These are phyloP conservation scores for Remorina albescens DNA, from an alignment of 2,797 vertebrate species.

Conservation along the genomic window DNA sequence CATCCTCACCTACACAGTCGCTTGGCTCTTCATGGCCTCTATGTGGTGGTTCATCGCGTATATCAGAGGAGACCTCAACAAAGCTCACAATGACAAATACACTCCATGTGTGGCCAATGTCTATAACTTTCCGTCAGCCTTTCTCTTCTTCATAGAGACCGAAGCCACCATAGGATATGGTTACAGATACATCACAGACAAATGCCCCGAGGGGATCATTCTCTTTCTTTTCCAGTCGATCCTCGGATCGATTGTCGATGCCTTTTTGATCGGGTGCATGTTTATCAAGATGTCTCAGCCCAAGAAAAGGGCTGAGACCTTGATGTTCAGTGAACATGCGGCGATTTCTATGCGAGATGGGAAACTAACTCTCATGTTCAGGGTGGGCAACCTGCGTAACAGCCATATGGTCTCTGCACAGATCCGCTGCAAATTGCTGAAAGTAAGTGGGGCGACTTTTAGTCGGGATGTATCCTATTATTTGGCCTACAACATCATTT, in stretches of 20 bases:
- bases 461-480: neutral
- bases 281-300: slow-evolving; percentile 99
- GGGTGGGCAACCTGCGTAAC: slow-evolving; percentile 98
- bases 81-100: slow-evolving; percentile 94
- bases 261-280: slow-evolving; percentile 98
- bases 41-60: slow-evolving; percentile 99
- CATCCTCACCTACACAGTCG: slow-evolving; percentile 97
- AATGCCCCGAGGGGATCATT: slow-evolving; percentile 98
- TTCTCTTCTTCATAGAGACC: slow-evolving; percentile 98
- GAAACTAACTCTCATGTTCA: slow-evolving; percentile 98
- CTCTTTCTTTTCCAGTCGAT: slow-evolving; percentile 99
- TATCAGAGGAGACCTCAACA: slow-evolving; percentile 94
- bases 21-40: slow-evolving; percentile 98
- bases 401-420: slow-evolving; percentile 99
- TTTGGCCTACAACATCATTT: neutral
- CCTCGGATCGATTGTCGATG: slow-evolving; percentile 97
- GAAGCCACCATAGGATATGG: slow-evolving; percentile 98
- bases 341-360: slow-evolving; percentile 98
- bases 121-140: slow-evolving; percentile 98
- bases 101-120: slow-evolving; percentile 98
- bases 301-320: slow-evolving; percentile 97
- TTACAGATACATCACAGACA: slow-evolving; percentile 98
- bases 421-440: slow-evolving; percentile 99
- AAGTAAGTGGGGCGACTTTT: slow-evolving; percentile 87
- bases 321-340: slow-evolving; percentile 98